Conservation (phyloP, 53 echinoderm and acorn worm genomes). For the Apostichopus leukothele region DNA sequence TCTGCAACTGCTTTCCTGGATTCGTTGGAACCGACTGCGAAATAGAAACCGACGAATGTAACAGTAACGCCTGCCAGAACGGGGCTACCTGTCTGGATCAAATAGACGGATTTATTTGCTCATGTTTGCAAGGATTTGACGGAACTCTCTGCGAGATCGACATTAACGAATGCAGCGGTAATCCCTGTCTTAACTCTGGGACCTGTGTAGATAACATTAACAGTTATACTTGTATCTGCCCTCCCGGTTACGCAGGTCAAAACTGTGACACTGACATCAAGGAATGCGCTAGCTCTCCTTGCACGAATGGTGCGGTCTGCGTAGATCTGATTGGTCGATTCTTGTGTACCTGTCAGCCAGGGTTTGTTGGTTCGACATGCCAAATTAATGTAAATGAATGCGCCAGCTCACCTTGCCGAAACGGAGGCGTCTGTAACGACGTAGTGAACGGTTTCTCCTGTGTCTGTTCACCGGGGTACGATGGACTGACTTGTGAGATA, state of each 20-base stretch:
- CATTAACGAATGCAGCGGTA: conserved; percentile 58
- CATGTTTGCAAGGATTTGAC: conserved; percentile 58
- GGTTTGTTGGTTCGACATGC: conserved; percentile 5
- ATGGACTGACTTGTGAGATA: conserved; percentile 31
- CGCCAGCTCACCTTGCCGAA: conserved; percentile 48
- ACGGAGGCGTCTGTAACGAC: conserved; percentile 31
- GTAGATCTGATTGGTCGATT: conserved; percentile 39
- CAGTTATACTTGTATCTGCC: conserved; percentile 8
- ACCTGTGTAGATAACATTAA: conserved; percentile 58
- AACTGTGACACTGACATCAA: conserved; percentile 22
- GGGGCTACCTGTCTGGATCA: conserved; percentile 62
- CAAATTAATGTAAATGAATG: conserved; percentile 51
- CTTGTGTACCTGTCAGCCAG: conserved; percentile 18
- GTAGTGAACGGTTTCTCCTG: conserved; percentile 36
- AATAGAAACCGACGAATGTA: conserved; percentile 62
- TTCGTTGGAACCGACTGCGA: conserved; percentile 74
- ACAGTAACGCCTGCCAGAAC: conserved; percentile 70
- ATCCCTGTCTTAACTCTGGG: conserved; percentile 71
- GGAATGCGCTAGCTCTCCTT: conserved; percentile 42
- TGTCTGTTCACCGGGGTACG: conserved; percentile 24
- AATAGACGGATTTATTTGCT: conserved; percentile 57
- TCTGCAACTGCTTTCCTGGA: conserved; percentile 60
- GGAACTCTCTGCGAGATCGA: conserved; percentile 59
- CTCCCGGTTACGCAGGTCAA: background rate
- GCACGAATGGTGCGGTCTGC: conserved; percentile 40